phyloP scores from a whole-genome alignment of 2,113 vertebrate genomes.

The Elanus axillaris region DNA sequence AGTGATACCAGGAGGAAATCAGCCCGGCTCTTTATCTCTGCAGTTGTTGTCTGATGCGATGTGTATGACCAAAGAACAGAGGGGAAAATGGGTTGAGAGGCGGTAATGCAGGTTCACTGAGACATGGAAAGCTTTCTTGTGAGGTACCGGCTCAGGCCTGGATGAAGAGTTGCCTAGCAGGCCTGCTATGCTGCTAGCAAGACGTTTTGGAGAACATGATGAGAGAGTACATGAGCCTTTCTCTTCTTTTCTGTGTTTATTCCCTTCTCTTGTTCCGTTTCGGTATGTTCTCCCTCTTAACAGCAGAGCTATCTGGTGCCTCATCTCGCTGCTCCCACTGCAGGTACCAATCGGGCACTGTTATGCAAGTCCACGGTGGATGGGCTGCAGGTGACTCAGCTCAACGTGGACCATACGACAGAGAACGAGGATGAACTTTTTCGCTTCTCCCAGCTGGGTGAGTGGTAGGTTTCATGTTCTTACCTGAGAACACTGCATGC shows the following conservation, averaged over 20 bases:
- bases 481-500: neutral
- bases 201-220: neutral
- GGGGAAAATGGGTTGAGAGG: neutral
- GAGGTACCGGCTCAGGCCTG: neutral
- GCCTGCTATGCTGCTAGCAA: neutral
- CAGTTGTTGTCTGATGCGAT: neutral
- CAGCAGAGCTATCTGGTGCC: neutral
- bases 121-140: neutral
- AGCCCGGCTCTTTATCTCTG: neutral
- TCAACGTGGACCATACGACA: slow-evolving; percentile 87
- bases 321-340: slow-evolving; percentile 14
- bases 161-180: neutral
- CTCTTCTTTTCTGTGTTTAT: slow-evolving; percentile 25
- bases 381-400: slow-evolving; percentile 93
- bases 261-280: neutral
- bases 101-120: neutral
- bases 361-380: slow-evolving; percentile 92
- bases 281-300: neutral
- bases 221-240: neutral
- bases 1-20: neutral
- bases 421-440: slow-evolving; percentile 96
- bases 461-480: slow-evolving; percentile 1
- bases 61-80: neutral
- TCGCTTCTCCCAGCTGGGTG: slow-evolving; percentile 90
- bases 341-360: slow-evolving; percentile 93